Base-by-base conservation (phyloP, 2,797 vertebrate genomes). In the Euthynnus affinis region DNA sequence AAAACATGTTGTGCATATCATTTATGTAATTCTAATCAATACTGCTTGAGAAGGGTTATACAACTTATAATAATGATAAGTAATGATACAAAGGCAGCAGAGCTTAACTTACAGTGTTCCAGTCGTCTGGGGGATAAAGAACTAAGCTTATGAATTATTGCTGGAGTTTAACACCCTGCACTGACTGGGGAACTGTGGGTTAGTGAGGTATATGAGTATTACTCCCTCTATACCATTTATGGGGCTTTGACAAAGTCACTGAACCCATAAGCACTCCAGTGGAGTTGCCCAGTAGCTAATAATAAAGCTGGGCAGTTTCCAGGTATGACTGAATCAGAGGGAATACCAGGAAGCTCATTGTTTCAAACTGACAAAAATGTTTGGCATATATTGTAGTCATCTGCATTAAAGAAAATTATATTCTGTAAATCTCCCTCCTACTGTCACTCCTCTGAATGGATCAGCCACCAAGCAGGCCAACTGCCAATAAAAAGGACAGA, bases 151-250 rank as follows among this genome's bases (percentile, higher is more conserved):
- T 75, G 64, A 84, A 49, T 84, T 73, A 83, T 55, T 23, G 42
- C 46, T 66, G 57, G 49, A 42, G 71, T 80, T 87, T 62, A 83
- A 76, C 61, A 61, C 67, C 53, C 59, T 60, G 61, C 14, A 6
- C 60, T 61, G 56, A 44, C 53, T 68, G 63, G 59, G 55, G 78
- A 78, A 9, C 48, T 58, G 62, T 46, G 73, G 63, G 74, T 83
- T 64, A 79, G 66, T 74, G 74, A 61, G 59, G 48, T 70, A 67
- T 64, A 57, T n/a, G 40, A 71, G n/a, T 70, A 71, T 78, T 58
- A 78, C 59, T 84, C 83, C 67, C 78, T 71, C 13, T 58, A 23
- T 44, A 53, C 74, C 65, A 76, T 71, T 81, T 76, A 73, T 5
- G 22, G 57, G 55, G 49, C 49, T 82, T 74, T 82, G 64, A 72